Evolutionary conservation across 2,888 invertebrate genomes (phyloP), one percentile per base, ranked within the genome.

Genomic region (Drosophila trichaetosa): DNA sequence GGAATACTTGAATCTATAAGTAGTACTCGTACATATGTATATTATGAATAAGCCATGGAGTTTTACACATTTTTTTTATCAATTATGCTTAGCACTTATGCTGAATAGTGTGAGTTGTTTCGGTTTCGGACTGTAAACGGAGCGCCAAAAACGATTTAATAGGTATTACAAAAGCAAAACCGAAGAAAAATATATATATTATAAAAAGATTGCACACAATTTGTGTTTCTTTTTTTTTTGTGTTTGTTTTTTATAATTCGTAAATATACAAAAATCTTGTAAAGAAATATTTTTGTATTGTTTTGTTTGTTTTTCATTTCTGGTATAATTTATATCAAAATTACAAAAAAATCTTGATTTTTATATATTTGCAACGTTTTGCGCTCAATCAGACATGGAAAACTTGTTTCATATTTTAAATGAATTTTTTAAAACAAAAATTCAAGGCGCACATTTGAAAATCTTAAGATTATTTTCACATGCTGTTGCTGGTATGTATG

Each of bases 341-440:
- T 79, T 85, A 62, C 71, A 77, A 60, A 71, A 80, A 69, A 69
- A 46, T 52, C 57, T 38, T 18, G 42, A 24, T 52, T 29, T 49
- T 69, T 54, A 40, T 42, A 31, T 69, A 31, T 49, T 56, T 53
- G 56, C 58, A 64, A 63, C 18, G 51, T 51, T 76, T 76, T 82
- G 82, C 82, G 76, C 82, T 82, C 58, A 46, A 70, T 79, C 62
- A 62, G 85, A 82, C 82, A 73, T 79, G 68, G 58, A 67, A 62
- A 58, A 46, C 24, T 66, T 52, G 24, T 66, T 54, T 65, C 54
- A 48, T 59, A 40, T 72, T 42, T 51, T 63, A 83, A 78, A 76
- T 81, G 89, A 89, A 90, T 79, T 87, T 87, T 90, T 73, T 87
- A 90, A 88, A 88, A 90, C 87, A 88, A 90, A 89, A 90, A 89